A percentile compares a stretch with the other conserved stretches of the same genome.
Conservation (phyloP, 2,888 invertebrate species). For the Terebella lapidaria region DNA sequence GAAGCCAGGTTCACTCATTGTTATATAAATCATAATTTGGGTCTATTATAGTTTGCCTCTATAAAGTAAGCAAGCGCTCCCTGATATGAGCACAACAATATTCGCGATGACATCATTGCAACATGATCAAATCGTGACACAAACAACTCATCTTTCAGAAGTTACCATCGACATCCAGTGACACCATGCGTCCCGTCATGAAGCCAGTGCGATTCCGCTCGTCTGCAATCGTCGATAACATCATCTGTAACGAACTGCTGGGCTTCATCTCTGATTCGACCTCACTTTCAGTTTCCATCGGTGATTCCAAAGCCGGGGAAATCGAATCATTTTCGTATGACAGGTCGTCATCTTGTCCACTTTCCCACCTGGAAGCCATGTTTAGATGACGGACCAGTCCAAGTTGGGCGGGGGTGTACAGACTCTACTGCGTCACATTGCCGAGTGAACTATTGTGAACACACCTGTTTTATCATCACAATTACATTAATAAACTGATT, state of each 20-base stretch:
- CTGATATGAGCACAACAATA: no score
- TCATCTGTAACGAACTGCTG: conserved; percentile 4
- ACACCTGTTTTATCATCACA: no score
- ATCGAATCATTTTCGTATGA: neutral
- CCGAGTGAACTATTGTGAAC: no score
- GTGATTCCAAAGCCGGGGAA: neutral
- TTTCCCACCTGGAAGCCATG: neutral
- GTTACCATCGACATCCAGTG: no score
- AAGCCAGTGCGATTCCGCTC: neutral
- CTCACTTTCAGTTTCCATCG: conserved; percentile 6
- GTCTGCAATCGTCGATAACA: conserved; percentile 5
- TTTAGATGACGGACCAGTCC: neutral
- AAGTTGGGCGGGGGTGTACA: neutral
- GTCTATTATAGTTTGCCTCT: no score
- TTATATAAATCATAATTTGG: no score
- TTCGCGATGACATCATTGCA: no score
- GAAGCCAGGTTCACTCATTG: no score
- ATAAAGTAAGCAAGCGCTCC: no score
- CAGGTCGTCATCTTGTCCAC: neutral
- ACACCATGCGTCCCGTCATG: neutral
- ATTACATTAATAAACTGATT: no score
- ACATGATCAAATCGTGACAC: no score
- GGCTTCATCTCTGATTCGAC: conserved; percentile 5
- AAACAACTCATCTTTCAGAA: no score
- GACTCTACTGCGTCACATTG: neutral